A percentile compares a stretch with the other conserved stretches of the same genome.
Evolutionary conservation across 2,888 invertebrate genomes (phyloP).

Genomic region (Sarcophaga rosellei): DNA sequence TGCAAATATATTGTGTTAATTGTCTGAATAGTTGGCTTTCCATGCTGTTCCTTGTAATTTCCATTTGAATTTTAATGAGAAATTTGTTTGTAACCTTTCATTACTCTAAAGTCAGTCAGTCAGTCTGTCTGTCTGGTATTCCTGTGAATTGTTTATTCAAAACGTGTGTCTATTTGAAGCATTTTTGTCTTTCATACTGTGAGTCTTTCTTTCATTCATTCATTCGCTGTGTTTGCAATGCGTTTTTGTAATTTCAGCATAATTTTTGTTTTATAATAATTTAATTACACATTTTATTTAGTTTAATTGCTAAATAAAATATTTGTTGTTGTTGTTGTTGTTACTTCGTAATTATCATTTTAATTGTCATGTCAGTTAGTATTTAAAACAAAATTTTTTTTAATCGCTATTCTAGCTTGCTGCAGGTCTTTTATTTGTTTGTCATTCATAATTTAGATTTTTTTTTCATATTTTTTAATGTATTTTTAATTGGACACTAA

Average conservation of each 20-base stretch:
- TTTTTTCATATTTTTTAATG: slow-evolving; percentile 30
- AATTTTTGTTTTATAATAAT: slow-evolving; percentile 3
- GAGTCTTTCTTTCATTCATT: too few species aligned
- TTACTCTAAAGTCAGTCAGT: too few species aligned
- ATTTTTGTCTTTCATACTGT: too few species aligned
- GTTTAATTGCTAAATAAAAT: slow-evolving; percentile 36
- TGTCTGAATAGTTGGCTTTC: too few species aligned
- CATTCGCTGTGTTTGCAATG: neutral
- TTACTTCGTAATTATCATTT: slow-evolving; percentile 37
- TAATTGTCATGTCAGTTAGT: slow-evolving; percentile 52
- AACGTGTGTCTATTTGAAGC: too few species aligned
- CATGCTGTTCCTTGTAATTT: too few species aligned
- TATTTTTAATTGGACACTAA: slow-evolving; percentile 54
- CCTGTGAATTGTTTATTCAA: too few species aligned
- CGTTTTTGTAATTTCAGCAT: slow-evolving; percentile 3
- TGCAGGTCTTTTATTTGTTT: slow-evolving; percentile 3
- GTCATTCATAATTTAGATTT: slow-evolving; percentile 20
- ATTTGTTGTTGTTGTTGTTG: slow-evolving; percentile 16
- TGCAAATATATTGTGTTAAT: too few species aligned
- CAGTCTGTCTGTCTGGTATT: too few species aligned
- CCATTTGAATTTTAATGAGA: too few species aligned
- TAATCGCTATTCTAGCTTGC: neutral
- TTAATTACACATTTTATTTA: slow-evolving; percentile 41
- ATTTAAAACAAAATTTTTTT: slow-evolving; percentile 11
- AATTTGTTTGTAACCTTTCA: too few species aligned